Evolutionary conservation across 2,113 vertebrate species (phyloP), one percentile per base, ranked within the genome.

Genomic region (Trematomus loennbergii): DNA sequence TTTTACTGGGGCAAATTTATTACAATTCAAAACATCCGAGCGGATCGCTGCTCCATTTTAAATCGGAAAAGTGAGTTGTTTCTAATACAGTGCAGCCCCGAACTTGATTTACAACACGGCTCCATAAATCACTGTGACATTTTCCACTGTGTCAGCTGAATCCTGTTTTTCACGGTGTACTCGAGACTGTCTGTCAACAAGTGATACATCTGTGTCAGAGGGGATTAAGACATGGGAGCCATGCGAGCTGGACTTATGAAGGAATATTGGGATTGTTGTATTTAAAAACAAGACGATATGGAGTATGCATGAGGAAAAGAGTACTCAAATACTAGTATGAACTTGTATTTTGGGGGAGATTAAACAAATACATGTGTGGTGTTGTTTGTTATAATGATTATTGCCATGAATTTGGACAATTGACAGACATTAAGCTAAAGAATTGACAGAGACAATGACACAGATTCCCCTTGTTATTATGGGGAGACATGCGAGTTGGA

Each of bases 71-170:
- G 75, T 79, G 68, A 84, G 83, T 89, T 86, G 88, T 84, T 88
- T 84, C 81, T 85, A 85, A 83, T 73, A 73, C 75, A 15, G 69
- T 45, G 55, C 74, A 81, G 75, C 66, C 64, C 57, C 53, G 45
- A 70, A 78, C 63, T 65, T 92, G 90, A 93, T 93, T 90, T 89
- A 92, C 73, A 63, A 63, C 80, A n/a, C 0, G 4, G 62, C 66
- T 86, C 73, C 84, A 89, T 92, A 92, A 93, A 93, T 93, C 88
- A 87, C 57, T 53, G 75, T 81, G 88, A 90, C 87, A 71, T 89
- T 89, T 94, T 92, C 83, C 82, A 88, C 82, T 25, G 72, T 90
- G 91, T 88, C 91, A 92, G 90, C 88, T 87, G 87, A 94, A 91
- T 87, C 85, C 81, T 85, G 88, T 91, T 94, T 91, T 92, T 89